Conservation (phyloP, 2,888 invertebrate genomes). For the Himalopsyche anomala region DNA sequence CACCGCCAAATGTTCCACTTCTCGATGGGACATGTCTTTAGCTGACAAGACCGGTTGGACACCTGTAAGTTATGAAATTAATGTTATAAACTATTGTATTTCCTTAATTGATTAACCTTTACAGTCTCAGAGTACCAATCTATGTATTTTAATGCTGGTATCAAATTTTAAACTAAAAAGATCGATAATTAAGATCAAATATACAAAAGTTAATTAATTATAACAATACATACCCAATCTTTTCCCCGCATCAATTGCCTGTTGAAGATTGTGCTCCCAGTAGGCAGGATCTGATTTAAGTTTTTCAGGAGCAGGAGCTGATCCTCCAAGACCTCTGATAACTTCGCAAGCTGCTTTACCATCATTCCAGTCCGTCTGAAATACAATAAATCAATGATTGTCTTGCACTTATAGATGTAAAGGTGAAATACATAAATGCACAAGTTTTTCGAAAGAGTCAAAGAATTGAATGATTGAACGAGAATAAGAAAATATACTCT, state of each 20-base stretch:
- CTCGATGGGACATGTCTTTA: constrained; percentile 95
- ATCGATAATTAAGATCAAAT: no score
- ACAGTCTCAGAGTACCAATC: no score
- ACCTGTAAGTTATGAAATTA: constrained; percentile 72
- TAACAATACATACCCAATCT: constrained; percentile 75
- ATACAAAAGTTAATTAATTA: no score
- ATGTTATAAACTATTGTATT: not conserved
- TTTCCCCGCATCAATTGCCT: constrained; percentile 85
- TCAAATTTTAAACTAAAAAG: no score
- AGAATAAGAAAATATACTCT: no score
- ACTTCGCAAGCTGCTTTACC: constrained; percentile 92
- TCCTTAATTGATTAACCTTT: no score
- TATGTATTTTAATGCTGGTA: no score
- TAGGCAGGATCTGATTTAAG: constrained; percentile 85
- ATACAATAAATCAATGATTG: constrained; percentile 63
- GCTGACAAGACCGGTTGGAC: constrained; percentile 94
- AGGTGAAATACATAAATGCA: no score
- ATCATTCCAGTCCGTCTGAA: constrained; percentile 97
- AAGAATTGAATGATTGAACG: no score
- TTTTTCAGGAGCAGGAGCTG: constrained; percentile 88
- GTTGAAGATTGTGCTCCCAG: constrained; percentile 89
- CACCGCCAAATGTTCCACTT: constrained; percentile 96
- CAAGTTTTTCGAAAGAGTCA: no score
- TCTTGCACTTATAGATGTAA: not conserved
- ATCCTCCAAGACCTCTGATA: constrained; percentile 92